These are phyloP conservation scores for Oncorhynchus masou DNA, from an alignment of 2,113 vertebrate genomes.

Conservation along the genomic window DNA sequence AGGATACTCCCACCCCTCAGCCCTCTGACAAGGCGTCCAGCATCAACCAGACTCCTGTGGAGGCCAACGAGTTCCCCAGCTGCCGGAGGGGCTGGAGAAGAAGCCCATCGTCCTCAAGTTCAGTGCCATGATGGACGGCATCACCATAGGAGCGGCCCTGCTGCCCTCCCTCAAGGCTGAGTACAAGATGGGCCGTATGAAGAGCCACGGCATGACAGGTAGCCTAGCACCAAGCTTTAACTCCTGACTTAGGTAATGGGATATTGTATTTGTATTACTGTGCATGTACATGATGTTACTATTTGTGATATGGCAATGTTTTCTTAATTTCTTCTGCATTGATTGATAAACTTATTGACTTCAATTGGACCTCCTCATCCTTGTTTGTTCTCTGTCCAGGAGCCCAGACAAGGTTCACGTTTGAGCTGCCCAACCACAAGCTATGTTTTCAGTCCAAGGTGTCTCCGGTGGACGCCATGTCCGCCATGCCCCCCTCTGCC, in stretches of 20 bases:
- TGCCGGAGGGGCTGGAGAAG: conserved; percentile 96
- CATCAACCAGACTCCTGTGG: conserved; percentile 91
- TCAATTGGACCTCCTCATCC: too few species aligned
- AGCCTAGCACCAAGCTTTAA: too few species aligned
- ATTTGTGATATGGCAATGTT: too few species aligned
- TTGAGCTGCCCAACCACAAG: conserved; percentile 93
- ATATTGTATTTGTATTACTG: too few species aligned
- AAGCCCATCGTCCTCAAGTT: conserved; percentile 99
- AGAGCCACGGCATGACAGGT: conserved; percentile 98
- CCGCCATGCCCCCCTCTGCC: conserved; percentile 91
- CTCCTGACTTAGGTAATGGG: too few species aligned
- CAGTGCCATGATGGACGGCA: conserved; percentile 95
- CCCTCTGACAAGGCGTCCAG: conserved; percentile 90
- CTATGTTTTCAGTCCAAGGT: conserved; percentile 96
- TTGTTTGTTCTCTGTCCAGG: conserved; percentile 65
- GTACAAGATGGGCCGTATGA: conserved; percentile 97
- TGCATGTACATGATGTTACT: too few species aligned
- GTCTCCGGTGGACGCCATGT: conserved; percentile 88
- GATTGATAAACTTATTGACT: too few species aligned
- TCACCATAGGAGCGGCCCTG: conserved; percentile 93
- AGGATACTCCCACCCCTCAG: conserved; percentile 87
- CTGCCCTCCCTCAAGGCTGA: conserved; percentile 95
- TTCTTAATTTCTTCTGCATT: too few species aligned
- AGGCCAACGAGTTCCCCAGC: conserved; percentile 95
- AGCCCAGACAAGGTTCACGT: conserved; percentile 96